Evolutionary conservation across 2,113 vertebrate genomes (phyloP), one percentile per base, ranked within the genome.

Genomic region (Poeciliopsis prolifica): DNA sequence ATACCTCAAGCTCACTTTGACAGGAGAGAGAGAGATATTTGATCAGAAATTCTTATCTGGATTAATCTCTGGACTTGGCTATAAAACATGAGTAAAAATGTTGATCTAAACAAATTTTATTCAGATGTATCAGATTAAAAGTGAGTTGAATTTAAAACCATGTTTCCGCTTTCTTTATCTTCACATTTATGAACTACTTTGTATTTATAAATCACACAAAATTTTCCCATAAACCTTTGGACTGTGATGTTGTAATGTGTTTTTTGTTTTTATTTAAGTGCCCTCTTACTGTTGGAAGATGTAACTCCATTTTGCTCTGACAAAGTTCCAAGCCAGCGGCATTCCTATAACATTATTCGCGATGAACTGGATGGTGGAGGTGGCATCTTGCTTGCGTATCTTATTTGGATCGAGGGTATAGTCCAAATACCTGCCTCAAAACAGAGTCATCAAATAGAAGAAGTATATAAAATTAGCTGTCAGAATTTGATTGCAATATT

Each of bases 331-430:
- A 62, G 78, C 95, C 90, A 99, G 92, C 4, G 91, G 31, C 75
- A 96, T 95, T 17, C 97, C 98, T 0, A 95, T 31, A 6, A 95
- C 91, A 0, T 98, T 99, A 58, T 26, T 65, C 77, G 96, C 88
- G 0, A 99, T 94, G 83, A 84, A 92, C 80, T 65, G 92, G 87
- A 99, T 97, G 48, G 95, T 98, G 63, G 94, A 88, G 29, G 91
- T 94, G 61, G 95, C 93, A 0, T 99, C 98, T 83, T 99, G 98
- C 86, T 86, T 98, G 22, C 97, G 95, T 80, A 99, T 98, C 90
- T 93, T 94, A 0, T 13, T 44, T 3, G 96, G 61, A 78, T 98
- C 88, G 0, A 98, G 66, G 0, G 95, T 82, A 87, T 96, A 98
- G 14, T 92, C 65, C 81, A 99, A 93, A 84, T 96, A 98, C 90